These are phyloP conservation scores for Aphrophora alni DNA, from an alignment of 2,888 invertebrate species.

Conservation along the genomic window DNA sequence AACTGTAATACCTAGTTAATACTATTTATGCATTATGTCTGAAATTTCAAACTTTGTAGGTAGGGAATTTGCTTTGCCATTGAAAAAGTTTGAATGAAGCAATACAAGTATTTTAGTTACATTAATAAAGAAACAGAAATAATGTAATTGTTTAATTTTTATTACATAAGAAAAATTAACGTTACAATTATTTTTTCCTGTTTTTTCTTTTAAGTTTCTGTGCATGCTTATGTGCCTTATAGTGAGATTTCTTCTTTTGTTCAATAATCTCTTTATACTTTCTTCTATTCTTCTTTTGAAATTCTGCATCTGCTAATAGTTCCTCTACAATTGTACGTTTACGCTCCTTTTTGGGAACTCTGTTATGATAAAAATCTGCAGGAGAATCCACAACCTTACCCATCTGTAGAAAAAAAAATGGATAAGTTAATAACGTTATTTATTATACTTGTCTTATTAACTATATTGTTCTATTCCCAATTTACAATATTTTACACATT, in stretches of 20 bases:
- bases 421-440: not conserved
- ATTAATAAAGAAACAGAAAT: too few species aligned
- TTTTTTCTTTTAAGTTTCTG: conserved; percentile 77
- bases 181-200: conserved; percentile 41
- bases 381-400: conserved; percentile 85
- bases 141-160: too few species aligned
- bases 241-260: conserved; percentile 71
- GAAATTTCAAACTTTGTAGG: too few species aligned
- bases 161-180: too few species aligned
- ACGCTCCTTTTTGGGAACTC: conserved; percentile 83
- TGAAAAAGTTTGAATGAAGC: too few species aligned
- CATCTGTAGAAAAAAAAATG: conserved; percentile 62
- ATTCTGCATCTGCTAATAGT: conserved; percentile 85
- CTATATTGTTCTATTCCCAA: too few species aligned
- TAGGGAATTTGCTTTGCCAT: too few species aligned
- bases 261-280: conserved; percentile 80
- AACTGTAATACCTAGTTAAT: too few species aligned
- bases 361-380: conserved; percentile 83
- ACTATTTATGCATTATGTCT: too few species aligned
- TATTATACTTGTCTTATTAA: not conserved
- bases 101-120: too few species aligned
- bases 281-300: conserved; percentile 79
- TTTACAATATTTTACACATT: too few species aligned
- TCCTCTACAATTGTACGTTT: conserved; percentile 94
- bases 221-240: conserved; percentile 69